phyloP scores from a whole-genome alignment of 2,797 vertebrate genomes.

The Mormyrops attenuatus region DNA sequence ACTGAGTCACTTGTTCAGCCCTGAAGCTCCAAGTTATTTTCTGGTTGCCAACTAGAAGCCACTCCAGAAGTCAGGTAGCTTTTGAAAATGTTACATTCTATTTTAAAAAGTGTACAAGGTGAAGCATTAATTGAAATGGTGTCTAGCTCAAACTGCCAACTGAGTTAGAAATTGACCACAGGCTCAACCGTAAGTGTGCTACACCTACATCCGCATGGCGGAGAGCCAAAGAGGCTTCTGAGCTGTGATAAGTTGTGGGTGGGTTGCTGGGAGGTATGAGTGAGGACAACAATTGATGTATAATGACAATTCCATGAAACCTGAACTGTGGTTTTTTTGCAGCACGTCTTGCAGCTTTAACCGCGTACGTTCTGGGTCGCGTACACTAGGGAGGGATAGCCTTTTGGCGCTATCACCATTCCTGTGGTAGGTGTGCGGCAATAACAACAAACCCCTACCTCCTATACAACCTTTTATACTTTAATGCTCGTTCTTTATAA shows the following conservation, averaged over 20 bases:
- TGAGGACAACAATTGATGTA: background rate
- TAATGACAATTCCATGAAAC: conserved; percentile 11
- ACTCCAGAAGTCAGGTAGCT: background rate
- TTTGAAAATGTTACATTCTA: background rate
- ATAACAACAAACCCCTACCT: background rate
- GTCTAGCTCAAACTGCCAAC: background rate
- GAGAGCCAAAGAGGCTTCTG: background rate
- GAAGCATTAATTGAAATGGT: background rate
- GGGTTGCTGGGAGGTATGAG: background rate
- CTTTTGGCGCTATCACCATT: background rate
- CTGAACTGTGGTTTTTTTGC: background rate
- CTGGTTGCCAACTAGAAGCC: background rate
- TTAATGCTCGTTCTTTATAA: background rate
- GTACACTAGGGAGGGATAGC: background rate
- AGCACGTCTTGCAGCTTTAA: background rate
- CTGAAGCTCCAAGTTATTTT: background rate
- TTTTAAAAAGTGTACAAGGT: background rate
- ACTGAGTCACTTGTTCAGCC: background rate
- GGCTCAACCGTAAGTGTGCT: background rate
- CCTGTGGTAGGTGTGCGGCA: background rate
- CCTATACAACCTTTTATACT: background rate
- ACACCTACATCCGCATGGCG: background rate
- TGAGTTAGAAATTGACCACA: background rate
- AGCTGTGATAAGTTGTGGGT: background rate
- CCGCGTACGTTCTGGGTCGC: background rate